Evolutionary conservation across 1,140 invertebrate genomes (phyloP), one percentile per base, ranked within the genome.

Genomic region (Drosophila sp.): DNA sequence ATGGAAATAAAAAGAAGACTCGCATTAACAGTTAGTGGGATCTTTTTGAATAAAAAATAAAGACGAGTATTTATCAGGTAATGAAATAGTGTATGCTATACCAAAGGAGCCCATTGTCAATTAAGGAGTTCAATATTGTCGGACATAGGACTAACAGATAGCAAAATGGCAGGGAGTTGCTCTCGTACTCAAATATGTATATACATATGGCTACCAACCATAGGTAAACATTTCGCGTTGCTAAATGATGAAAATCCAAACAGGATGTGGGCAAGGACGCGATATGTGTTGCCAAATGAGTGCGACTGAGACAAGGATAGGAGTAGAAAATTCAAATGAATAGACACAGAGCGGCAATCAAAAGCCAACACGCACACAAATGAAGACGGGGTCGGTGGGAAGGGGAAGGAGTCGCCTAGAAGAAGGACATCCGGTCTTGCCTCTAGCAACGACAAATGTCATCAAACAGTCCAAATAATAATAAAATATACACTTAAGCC

Each of bases 401-500:
- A 56, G 7, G 44, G 35, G 30, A n/a, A 25, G 35, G n/a, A 17
- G 56, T 44, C 47, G 32, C 74, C 68, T 10, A 27, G 64, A 32
- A 60, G 66, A 78, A 77, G 85, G 69, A 80, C 80, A 89, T 84
- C 84, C 84, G 80, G 74, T 89, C 69, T 87, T 84, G 69, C 81
- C 76, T 71, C 56, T 71, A 69, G 78, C 84, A 79, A 80, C 84
- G 74, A 90, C 80, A 89, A 89, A 89, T 90, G 85, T 89, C 84
- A 90, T 80, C 85, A 80, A 75, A 80, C 84, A 85, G 84, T 90
- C 80, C 80, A 89, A 89, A 84, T 89, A 89, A 89, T 90, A 89
- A 89, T 84, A 89, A 90, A 89, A 89, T 89, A 90, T 84, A 89
- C 85, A 89, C 84, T 89, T 89, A 89, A 89, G 84, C 77, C 80